These are phyloP conservation scores for Acrobasis repandana DNA, from an alignment of 2,888 invertebrate species.

Conservation along the genomic window DNA sequence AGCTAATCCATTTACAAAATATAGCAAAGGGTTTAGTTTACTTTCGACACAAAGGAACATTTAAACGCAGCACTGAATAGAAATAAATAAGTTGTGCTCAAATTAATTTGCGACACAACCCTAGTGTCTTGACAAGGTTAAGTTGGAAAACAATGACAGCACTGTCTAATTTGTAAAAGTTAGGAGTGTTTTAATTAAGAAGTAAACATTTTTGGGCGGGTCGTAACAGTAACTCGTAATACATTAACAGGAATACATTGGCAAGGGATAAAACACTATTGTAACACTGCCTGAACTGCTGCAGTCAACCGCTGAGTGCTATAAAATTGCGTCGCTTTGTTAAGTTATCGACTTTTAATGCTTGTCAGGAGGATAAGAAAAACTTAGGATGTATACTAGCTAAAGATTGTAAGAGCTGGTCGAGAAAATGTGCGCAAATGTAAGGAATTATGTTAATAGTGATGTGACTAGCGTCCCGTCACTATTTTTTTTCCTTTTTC, in stretches of 20 bases:
- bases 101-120: neutral
- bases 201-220: neutral
- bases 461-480: neutral
- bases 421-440: neutral
- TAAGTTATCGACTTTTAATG: no score
- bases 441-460: neutral
- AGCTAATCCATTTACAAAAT: no score
- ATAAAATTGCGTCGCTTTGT: no score
- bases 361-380: no score
- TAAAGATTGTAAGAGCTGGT: neutral
- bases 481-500: neutral
- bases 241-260: no score
- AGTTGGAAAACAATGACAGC: constrained; percentile 1
- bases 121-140: neutral
- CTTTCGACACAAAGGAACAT: neutral
- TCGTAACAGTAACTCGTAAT: no score
- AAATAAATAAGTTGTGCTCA: neutral
- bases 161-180: neutral
- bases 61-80: neutral
- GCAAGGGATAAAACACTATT: no score
- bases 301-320: no score
- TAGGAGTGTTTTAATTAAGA: neutral
- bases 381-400: no score
- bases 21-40: neutral
- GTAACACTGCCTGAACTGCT: no score